These are phyloP conservation scores for Ophion obscuratus DNA, from an alignment of 2,888 invertebrate genomes.

Conservation along the genomic window DNA sequence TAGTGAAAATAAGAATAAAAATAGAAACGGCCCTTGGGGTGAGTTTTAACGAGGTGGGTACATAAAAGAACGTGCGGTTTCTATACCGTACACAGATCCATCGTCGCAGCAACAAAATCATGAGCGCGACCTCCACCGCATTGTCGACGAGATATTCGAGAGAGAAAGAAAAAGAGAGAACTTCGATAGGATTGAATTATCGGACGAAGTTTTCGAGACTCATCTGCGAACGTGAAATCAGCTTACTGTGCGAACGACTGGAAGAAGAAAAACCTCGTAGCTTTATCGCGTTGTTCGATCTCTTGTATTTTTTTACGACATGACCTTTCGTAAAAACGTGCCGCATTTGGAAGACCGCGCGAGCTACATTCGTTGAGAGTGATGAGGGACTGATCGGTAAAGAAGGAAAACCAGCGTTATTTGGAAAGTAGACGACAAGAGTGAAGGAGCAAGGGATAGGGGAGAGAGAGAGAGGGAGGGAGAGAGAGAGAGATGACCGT, in stretches of 20 bases:
- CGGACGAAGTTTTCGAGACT: too few species aligned
- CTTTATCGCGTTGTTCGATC: too few species aligned
- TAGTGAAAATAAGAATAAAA: background rate
- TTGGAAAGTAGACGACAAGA: background rate
- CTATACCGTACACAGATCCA: background rate
- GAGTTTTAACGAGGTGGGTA: slow-evolving; percentile 17
- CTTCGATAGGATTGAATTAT: background rate
- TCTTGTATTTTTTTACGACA: too few species aligned
- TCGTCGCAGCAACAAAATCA: background rate
- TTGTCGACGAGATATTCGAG: background rate
- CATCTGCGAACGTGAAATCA: too few species aligned
- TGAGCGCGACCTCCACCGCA: background rate
- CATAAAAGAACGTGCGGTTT: background rate
- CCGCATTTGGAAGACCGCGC: too few species aligned
- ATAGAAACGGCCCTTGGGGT: background rate
- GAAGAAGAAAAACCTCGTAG: too few species aligned
- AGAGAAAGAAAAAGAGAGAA: background rate
- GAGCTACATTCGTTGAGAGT: too few species aligned
- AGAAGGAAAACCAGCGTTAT: slow-evolving; percentile 10
- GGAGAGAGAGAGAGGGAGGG: background rate
- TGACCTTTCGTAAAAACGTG: too few species aligned
- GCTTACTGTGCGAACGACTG: too few species aligned
- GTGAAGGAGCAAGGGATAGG: too few species aligned
- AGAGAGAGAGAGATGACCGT: too few species aligned
- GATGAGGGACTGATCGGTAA: background rate